A percentile compares a stretch with the other conserved stretches of the same genome.
These are phyloP conservation scores for Oligia latruncula DNA, from an alignment of 2,888 invertebrate species.

Conservation along the genomic window DNA sequence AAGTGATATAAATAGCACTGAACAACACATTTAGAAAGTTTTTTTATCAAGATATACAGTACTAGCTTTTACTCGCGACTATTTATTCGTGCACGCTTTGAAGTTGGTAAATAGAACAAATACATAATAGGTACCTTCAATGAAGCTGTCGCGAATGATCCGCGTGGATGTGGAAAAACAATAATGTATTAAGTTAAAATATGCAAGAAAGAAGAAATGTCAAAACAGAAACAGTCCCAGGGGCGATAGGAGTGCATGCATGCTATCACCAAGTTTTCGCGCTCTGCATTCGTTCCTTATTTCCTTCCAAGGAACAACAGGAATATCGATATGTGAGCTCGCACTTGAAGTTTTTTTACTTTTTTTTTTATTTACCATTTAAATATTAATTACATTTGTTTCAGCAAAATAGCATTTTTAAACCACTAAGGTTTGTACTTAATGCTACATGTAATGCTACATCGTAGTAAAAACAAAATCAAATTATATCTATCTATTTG, in stretches of 20 bases:
- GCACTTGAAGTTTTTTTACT: not conserved
- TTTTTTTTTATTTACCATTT: too few relatives aligned
- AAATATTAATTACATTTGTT: too few relatives aligned
- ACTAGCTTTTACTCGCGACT: not conserved
- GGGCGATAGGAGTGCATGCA: not conserved
- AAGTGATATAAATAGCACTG: not conserved
- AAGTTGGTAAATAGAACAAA: not conserved
- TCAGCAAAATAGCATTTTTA: too few relatives aligned
- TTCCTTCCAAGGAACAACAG: too few relatives aligned
- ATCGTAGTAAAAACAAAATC: too few relatives aligned
- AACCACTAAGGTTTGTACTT: too few relatives aligned
- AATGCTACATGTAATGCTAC: too few relatives aligned
- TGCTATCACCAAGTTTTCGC: not conserved
- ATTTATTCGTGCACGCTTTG: too few relatives aligned
- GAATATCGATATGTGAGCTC: not conserved
- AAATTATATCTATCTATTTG: not conserved
- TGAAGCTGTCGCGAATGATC: not conserved
- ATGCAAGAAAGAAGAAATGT: not conserved
- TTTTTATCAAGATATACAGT: not conserved
- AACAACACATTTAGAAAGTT: not conserved
- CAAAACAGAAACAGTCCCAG: not conserved
- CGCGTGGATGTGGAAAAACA: not conserved
- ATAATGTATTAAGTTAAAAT: not conserved
- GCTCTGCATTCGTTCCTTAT: not conserved
- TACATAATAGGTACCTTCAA: not conserved